phyloP scores from a whole-genome alignment of 2,888 invertebrate species.

The Schizotus pectinicornis region DNA sequence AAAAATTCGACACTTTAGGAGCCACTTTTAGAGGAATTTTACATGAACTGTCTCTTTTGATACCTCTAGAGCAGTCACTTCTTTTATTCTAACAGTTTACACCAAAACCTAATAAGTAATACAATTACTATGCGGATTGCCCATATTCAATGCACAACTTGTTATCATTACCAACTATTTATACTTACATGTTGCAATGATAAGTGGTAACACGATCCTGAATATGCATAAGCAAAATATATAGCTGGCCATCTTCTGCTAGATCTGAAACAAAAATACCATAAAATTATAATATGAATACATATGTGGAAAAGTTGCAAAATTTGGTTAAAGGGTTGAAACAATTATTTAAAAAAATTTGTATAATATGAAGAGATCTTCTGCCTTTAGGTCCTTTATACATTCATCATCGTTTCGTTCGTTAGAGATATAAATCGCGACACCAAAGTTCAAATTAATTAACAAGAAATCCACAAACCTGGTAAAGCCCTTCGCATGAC shows the following conservation, averaged over 20 bases:
- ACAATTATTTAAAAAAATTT: no score
- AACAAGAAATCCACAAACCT: background rate
- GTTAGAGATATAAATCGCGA: background rate
- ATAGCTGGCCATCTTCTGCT: conserved; percentile 57
- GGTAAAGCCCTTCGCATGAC: background rate
- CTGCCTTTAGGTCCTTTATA: background rate
- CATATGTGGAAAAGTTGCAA: no score
- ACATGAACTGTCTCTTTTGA: no score
- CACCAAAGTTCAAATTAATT: background rate
- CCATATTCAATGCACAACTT: no score
- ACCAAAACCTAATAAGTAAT: no score
- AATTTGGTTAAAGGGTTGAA: no score
- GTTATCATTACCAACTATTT: conserved; percentile 1
- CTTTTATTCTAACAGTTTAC: no score
- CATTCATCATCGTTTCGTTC: background rate
- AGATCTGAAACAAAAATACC: conserved; percentile 23
- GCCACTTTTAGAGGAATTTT: no score
- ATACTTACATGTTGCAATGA: conserved; percentile 63
- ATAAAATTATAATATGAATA: no score
- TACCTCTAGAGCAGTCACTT: no score
- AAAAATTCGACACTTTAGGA: no score
- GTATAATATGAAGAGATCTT: background rate
- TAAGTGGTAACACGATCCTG: conserved; percentile 61
- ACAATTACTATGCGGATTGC: no score
- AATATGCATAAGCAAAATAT: conserved; percentile 59